Evolutionary conservation across 2,888 invertebrate species (phyloP).

Genomic region (Amblyteles armatorius): DNA sequence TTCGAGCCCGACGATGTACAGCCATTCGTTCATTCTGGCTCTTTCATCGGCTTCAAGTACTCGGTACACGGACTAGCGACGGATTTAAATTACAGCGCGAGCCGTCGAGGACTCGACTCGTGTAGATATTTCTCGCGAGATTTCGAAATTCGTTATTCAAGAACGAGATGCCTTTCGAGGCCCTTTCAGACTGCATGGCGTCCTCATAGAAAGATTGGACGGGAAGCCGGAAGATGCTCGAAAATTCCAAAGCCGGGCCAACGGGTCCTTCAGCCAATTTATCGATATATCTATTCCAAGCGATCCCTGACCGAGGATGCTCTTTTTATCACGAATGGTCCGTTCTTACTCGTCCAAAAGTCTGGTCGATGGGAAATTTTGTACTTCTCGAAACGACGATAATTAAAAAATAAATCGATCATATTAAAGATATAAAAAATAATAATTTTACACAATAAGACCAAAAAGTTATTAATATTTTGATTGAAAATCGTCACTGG

Average conservation of each 20-base stretch:
- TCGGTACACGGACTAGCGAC: constrained; percentile 26
- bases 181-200: background rate
- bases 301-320: constrained; percentile 5
- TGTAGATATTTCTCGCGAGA: background rate
- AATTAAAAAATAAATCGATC: too few species aligned
- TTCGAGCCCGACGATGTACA: background rate
- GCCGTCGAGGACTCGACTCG: background rate
- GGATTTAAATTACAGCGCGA: constrained; percentile 26
- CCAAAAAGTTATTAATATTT: background rate
- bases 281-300: background rate
- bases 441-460: too few species aligned
- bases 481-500: too few species aligned
- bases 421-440: too few species aligned
- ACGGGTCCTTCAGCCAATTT: background rate
- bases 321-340: background rate
- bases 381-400: background rate
- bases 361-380: too few species aligned
- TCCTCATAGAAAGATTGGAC: constrained; percentile 7
- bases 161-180: background rate
- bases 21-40: constrained; percentile 42
- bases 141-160: constrained; percentile 10
- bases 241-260: background rate
- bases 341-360: too few species aligned
- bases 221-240: constrained; percentile 4
- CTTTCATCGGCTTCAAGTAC: constrained; percentile 32